These are phyloP conservation scores for Patella ulyssiponensis DNA, from an alignment of 2,888 invertebrate genomes.

Conservation along the genomic window DNA sequence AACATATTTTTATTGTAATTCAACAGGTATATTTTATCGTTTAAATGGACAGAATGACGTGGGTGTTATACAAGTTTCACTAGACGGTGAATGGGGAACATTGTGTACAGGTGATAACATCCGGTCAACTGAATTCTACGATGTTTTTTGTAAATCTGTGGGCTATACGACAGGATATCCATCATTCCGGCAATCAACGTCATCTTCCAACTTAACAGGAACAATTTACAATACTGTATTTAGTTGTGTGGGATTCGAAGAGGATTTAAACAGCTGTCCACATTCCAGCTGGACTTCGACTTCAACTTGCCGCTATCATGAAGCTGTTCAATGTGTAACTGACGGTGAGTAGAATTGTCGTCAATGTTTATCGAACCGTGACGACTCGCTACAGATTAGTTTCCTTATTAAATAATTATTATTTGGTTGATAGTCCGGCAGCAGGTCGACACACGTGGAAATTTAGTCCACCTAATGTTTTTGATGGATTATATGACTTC, in stretches of 20 bases:
- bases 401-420: too few relatives aligned
- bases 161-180: background rate
- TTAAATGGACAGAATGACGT: background rate
- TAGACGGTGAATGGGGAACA: background rate
- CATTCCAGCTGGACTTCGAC: conserved; percentile 54
- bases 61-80: background rate
- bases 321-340: conserved; percentile 54
- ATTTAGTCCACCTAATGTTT: too few relatives aligned
- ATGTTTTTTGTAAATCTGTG: background rate
- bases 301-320: conserved; percentile 28
- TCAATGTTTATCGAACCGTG: too few relatives aligned
- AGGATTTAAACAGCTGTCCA: conserved; percentile 47
- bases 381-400: too few relatives aligned
- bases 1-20: too few relatives aligned
- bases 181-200: background rate
- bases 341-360: conserved; percentile 42
- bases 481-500: too few relatives aligned
- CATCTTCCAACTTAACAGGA: conserved; percentile 31
- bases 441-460: too few relatives aligned
- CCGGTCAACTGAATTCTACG: background rate
- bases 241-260: conserved; percentile 55
- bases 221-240: conserved; percentile 59
- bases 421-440: too few relatives aligned
- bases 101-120: background rate
- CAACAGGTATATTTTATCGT: background rate